Base-by-base conservation (phyloP, 2,888 invertebrate genomes). In the Lagria hirta region DNA sequence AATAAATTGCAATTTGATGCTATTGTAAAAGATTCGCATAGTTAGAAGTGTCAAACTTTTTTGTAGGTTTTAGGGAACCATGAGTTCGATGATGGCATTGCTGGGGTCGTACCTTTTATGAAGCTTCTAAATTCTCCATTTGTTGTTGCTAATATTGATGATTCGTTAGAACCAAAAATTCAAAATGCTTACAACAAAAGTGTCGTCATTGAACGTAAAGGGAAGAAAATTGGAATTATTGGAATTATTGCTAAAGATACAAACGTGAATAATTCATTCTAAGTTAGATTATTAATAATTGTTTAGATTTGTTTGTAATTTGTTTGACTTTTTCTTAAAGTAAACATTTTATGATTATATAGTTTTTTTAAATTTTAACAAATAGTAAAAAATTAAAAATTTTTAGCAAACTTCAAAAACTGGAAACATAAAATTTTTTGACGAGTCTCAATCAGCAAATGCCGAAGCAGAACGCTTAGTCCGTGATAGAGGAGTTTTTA, bases 61-160 rank as follows among this genome's bases (percentile, higher is more conserved):
- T 64, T 52, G 8, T 63, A 91, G 89, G 85, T 86, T 0, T 65
- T 91, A 4, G 92, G 91, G 1, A 91, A 91, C 68, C 91, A 93
- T 59, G 92, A 92, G 66, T 92, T 93, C 60, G 92, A 92, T 64
- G 79, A 86, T 57, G 82, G 80, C 2, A 73, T 90, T 1, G 79
- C 71, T 4, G 89, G 87, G 0, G 68, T 89, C 0, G 76, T 83
- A 0, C 86, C 86, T 0, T 90, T 87, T 65, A 62, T 92, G 22
- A 66, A 81, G 55, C 69, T 69, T 1, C 62, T 86, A 4, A 72
- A 81, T 1, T 77, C 84, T 1, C 81, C 85, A 0, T 80, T 88
- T 64, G 68, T 92, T 21, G 84, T 83, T 3, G 79, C 84, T 17
- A 92, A 92, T 60, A 84, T 92, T 30, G 84, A 91, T 64, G 79